phyloP scores from a whole-genome alignment of 2,888 invertebrate genomes.

The Dyspetes luteomarginatus region DNA sequence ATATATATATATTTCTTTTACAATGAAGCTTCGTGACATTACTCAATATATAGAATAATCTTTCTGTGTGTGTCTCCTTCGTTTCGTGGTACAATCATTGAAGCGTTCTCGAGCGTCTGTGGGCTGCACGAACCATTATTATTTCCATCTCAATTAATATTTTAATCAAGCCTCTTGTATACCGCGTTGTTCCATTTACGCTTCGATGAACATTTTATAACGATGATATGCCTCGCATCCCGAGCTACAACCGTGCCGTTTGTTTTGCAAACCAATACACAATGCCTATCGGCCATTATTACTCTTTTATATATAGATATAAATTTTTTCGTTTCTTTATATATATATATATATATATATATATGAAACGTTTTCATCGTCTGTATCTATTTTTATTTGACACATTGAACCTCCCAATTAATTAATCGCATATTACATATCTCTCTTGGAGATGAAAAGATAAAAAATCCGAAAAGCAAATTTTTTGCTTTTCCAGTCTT shows the following conservation, averaged over 20 bases:
- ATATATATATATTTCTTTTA: constrained; percentile 12
- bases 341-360: background rate
- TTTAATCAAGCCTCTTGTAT: constrained; percentile 82
- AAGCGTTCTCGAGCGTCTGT: constrained; percentile 73
- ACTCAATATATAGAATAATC: constrained; percentile 58
- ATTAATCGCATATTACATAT: too few species aligned
- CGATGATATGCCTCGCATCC: constrained; percentile 64
- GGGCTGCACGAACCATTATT: constrained; percentile 78
- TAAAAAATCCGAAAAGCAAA: too few species aligned
- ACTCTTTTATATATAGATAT: constrained; percentile 3
- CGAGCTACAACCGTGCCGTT: constrained; percentile 35
- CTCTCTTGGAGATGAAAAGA: too few species aligned
- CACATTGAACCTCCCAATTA: too few species aligned
- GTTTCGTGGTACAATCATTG: constrained; percentile 53
- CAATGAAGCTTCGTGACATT: constrained; percentile 58
- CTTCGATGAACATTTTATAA: constrained; percentile 68
- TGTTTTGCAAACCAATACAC: constrained; percentile 65
- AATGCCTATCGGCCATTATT: constrained; percentile 52
- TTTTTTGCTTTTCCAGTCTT: too few species aligned
- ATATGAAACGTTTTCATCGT: background rate
- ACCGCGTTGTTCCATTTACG: constrained; percentile 82
- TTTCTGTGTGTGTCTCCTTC: constrained; percentile 22
- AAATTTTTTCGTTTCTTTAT: background rate
- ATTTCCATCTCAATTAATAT: constrained; percentile 84
- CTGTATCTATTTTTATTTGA: background rate